Percentiles rank a stretch among this genome's conserved stretches.
phyloP scores from a whole-genome alignment of 2,888 invertebrate species.

The Cotesia congregata region DNA sequence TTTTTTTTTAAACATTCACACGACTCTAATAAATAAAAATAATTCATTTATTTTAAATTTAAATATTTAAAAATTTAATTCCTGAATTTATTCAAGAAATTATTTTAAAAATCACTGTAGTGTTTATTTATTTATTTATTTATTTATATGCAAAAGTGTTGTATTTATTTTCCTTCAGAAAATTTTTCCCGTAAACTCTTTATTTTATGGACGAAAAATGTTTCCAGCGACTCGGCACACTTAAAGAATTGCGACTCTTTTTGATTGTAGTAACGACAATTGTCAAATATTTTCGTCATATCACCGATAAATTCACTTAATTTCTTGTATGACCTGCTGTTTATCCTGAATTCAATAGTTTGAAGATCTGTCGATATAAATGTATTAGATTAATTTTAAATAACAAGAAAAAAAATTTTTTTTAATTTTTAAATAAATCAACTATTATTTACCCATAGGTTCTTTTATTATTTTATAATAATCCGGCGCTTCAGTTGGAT shows the following conservation, averaged over 20 bases:
- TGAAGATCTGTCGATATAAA: slow-evolving; percentile 83
- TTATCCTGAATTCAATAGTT: slow-evolving; percentile 90
- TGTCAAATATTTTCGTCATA: slow-evolving; percentile 98
- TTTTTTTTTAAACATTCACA: slow-evolving; percentile 52
- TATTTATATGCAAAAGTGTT: neutral
- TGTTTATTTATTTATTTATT: slow-evolving; percentile 13
- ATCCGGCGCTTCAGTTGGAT: slow-evolving; percentile 95
- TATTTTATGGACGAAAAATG: slow-evolving; percentile 95
- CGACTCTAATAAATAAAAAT: slow-evolving; percentile 60
- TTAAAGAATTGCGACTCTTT: slow-evolving; percentile 96
- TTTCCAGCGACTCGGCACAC: slow-evolving; percentile 95
- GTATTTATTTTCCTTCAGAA: slow-evolving; percentile 73
- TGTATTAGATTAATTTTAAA: slow-evolving; percentile 26
- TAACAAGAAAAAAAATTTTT: slow-evolving; percentile 65
- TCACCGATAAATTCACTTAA: slow-evolving; percentile 97
- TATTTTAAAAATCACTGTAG: slow-evolving; percentile 12
- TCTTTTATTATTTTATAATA: slow-evolving; percentile 96
- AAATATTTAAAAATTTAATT: slow-evolving; percentile 2
- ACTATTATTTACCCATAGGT: slow-evolving; percentile 86
- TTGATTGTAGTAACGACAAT: slow-evolving; percentile 97
- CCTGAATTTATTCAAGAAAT: neutral
- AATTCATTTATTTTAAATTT: neutral
- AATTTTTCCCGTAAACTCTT: slow-evolving; percentile 89
- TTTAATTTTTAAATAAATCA: slow-evolving; percentile 73
- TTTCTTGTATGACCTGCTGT: slow-evolving; percentile 85